phyloP scores from a whole-genome alignment of 1,140 invertebrate species.

The Goniozus legneri region DNA sequence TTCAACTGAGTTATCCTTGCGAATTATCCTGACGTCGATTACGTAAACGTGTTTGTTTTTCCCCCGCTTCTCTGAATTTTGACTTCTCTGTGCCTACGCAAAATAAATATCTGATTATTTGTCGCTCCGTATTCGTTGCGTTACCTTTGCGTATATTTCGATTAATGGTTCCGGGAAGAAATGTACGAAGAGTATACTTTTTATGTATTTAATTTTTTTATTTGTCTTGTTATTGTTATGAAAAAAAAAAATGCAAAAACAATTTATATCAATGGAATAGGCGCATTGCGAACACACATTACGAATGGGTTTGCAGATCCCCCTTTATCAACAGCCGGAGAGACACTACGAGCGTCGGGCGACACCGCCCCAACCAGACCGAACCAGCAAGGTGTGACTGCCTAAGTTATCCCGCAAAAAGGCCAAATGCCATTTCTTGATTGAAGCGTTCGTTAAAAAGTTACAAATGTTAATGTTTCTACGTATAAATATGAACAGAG shows the following conservation, averaged over 20 bases:
- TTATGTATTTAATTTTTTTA: too few species aligned
- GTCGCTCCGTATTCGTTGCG: too few species aligned
- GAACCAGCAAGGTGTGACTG: conserved; percentile 56
- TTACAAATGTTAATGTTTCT: conserved; percentile 51
- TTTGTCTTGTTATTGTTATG: too few species aligned
- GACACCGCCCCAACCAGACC: conserved; percentile 55
- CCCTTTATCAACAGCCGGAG: conserved; percentile 56
- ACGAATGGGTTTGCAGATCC: conserved; percentile 55
- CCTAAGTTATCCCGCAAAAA: conserved; percentile 52
- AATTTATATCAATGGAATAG: conserved; percentile 16
- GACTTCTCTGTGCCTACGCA: too few species aligned
- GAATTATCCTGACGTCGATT: too few species aligned
- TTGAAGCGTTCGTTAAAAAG: conserved; percentile 55
- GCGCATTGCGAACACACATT: conserved; percentile 42
- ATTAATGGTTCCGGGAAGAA: too few species aligned
- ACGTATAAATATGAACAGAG: conserved; percentile 35
- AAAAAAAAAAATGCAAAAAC: conserved; percentile 11
- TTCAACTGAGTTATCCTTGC: too few species aligned
- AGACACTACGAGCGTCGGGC: conserved; percentile 55
- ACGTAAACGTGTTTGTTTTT: too few species aligned
- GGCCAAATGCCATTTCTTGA: conserved; percentile 52
- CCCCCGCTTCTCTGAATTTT: too few species aligned
- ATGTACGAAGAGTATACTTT: too few species aligned
- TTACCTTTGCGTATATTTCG: too few species aligned
- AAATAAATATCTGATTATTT: too few species aligned